Evolutionary conservation across 2,888 invertebrate species (phyloP), one percentile per base, ranked within the genome.

Genomic region (Drosophila anomalata): DNA sequence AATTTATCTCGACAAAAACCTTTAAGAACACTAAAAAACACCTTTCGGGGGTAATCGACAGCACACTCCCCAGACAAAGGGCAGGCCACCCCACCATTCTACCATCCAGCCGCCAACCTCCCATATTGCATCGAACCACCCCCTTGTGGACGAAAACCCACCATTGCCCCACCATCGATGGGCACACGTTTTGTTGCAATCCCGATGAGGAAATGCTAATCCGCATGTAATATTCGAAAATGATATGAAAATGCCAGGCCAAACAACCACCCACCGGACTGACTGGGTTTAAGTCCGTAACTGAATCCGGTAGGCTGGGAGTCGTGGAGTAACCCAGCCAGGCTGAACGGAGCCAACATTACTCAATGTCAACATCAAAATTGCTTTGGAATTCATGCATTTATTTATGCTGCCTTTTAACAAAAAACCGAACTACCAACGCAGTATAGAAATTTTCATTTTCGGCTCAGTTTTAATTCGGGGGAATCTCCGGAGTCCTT

Each of bases 181-280:
- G 87, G 70, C 74, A 63, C 87, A 86, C 88, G 87, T 86, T 83
- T 74, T 72, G 78, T 73, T 83, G 83, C 87, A 76, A 86, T 76
- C 75, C 83, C 84, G 71, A 83, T 75, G 80, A 75, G 76, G 69
- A 88, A 88, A 88, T 88, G 85, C 89, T 89, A 89, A 89, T 89
- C 88, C 89, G 85, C 89, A 84, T 86, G 88, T 89, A 89, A 89
- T 89, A 88, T 88, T 82, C 85, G 85, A 86, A 89, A 89, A 87
- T 87, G 79, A 78, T 78, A 88, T 77, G 81, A 80, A 89, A 88
- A 88, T 89, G 77, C 89, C 81, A 78, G 73, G 71, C 82, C 86
- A 82, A 82, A 82, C 88, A 84, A 87, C 88, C 82, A 84, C 85
- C 81, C 87, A 77, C 59, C 65, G 36, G 36, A 36, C 36, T n/a